Percentiles rank a stretch among this genome's conserved stretches.
Conservation (phyloP, 2,888 invertebrate genomes). For the Eumerus sabulonum region DNA sequence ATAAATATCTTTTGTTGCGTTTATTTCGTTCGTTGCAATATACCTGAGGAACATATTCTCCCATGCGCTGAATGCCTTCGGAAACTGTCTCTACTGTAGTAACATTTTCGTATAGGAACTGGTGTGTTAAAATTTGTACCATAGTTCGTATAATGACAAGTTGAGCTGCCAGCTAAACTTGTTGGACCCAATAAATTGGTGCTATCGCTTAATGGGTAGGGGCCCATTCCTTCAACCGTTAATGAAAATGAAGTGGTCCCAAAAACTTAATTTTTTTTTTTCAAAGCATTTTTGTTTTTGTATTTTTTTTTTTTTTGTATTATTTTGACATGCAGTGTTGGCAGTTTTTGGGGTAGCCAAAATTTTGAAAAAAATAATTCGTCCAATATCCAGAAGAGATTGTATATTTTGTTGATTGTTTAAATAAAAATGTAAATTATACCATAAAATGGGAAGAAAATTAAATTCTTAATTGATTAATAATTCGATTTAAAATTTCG, state of each 20-base stretch:
- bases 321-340: constrained; percentile 64
- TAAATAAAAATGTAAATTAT: constrained; percentile 60
- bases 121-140: constrained; percentile 79
- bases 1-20: constrained; percentile 56
- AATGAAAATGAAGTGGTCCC: constrained; percentile 79
- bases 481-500: constrained; percentile 45
- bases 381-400: constrained; percentile 64
- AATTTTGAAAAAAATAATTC: constrained; percentile 30
- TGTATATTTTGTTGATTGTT: constrained; percentile 22
- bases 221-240: constrained; percentile 80
- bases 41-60: constrained; percentile 78
- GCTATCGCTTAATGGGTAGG: constrained; percentile 79
- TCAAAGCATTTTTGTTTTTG: constrained; percentile 64
- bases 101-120: constrained; percentile 78
- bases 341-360: constrained; percentile 58
- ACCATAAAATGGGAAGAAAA: constrained; percentile 63
- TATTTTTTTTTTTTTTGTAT: constrained; percentile 62
- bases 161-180: constrained; percentile 75
- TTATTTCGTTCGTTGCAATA: constrained; percentile 54
- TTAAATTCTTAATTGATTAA: constrained; percentile 64
- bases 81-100: constrained; percentile 78
- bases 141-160: constrained; percentile 78
- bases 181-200: constrained; percentile 79
- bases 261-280: constrained; percentile 76
- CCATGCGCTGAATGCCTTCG: constrained; percentile 79